Percentiles rank a stretch among this genome's conserved stretches.
phyloP scores from a whole-genome alignment of 2,888 invertebrate genomes.

The Aromia moschata region DNA sequence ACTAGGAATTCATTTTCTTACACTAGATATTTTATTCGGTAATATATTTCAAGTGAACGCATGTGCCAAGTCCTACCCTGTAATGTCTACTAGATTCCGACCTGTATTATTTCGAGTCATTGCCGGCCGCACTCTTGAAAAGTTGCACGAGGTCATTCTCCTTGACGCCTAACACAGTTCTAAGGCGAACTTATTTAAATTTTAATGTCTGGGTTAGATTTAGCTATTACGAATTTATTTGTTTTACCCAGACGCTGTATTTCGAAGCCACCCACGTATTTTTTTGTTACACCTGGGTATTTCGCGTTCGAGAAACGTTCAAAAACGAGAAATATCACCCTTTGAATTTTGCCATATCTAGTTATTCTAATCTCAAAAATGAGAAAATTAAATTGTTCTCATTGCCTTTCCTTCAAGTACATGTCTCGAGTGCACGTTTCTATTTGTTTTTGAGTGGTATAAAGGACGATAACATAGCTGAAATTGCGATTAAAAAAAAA shows the following conservation, averaged over 20 bases:
- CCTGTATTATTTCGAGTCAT: background rate
- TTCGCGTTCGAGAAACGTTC: too few relatives aligned
- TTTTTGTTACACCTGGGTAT: background rate
- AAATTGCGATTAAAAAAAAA: too few relatives aligned
- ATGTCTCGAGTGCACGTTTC: background rate
- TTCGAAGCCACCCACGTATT: background rate
- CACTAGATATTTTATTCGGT: too few relatives aligned
- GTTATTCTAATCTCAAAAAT: too few relatives aligned
- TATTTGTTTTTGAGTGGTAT: background rate
- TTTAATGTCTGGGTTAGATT: background rate
- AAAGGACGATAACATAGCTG: too few relatives aligned
- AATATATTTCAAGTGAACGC: too few relatives aligned
- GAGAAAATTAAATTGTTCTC: too few relatives aligned
- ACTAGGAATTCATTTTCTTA: too few relatives aligned
- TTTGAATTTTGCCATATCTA: too few relatives aligned
- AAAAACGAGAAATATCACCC: too few relatives aligned
- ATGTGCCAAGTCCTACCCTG: too few relatives aligned
- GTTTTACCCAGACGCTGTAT: background rate
- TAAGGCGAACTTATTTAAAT: background rate
- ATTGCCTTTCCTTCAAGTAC: background rate
- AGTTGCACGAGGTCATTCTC: background rate
- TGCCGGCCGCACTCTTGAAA: background rate
- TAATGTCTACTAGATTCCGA: too few relatives aligned
- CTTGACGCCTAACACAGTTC: background rate
- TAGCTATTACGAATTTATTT: background rate